Percentiles rank a stretch among this genome's conserved stretches.
Evolutionary conservation across 2,113 vertebrate genomes (phyloP).

Genomic region (Stigmatopora argus): DNA sequence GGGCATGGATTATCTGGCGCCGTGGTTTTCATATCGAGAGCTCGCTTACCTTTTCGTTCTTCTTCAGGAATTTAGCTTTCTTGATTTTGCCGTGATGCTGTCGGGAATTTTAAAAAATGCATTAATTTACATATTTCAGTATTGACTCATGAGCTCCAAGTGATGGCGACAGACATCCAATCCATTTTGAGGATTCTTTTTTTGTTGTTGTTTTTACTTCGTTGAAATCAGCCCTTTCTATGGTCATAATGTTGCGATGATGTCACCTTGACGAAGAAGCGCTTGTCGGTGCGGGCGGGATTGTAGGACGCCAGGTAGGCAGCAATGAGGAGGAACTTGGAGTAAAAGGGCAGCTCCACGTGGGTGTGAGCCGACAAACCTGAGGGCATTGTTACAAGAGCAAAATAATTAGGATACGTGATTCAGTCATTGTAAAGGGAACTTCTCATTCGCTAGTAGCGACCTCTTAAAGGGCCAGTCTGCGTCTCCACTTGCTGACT

Average conservation of each 20-base stretch:
- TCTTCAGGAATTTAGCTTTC: constrained; percentile 90
- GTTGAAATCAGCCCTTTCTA: no score
- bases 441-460: neutral
- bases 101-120: constrained; percentile 17
- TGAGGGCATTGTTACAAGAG: constrained; percentile 4
- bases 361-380: constrained; percentile 90
- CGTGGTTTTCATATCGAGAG: neutral
- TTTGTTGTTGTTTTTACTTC: no score
- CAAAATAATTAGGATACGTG: neutral
- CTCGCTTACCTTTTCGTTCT: constrained; percentile 86
- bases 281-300: constrained; percentile 90
- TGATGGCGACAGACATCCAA: no score
- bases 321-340: constrained; percentile 94
- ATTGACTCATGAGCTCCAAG: no score
- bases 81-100: constrained; percentile 93
- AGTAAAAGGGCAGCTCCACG: constrained; percentile 94
- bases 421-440: neutral
- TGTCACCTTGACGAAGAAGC: constrained; percentile 93
- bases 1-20: no score
- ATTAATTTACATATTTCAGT: no score
- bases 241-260: no score
- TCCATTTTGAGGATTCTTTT: no score
- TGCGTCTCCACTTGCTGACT: constrained; percentile 80
- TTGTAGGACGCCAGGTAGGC: constrained; percentile 96
- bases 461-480: constrained; percentile 76